A percentile compares a stretch with the other conserved stretches of the same genome.
Conservation (phyloP, 2,113 vertebrate genomes). For the Thunnus thynnus region DNA sequence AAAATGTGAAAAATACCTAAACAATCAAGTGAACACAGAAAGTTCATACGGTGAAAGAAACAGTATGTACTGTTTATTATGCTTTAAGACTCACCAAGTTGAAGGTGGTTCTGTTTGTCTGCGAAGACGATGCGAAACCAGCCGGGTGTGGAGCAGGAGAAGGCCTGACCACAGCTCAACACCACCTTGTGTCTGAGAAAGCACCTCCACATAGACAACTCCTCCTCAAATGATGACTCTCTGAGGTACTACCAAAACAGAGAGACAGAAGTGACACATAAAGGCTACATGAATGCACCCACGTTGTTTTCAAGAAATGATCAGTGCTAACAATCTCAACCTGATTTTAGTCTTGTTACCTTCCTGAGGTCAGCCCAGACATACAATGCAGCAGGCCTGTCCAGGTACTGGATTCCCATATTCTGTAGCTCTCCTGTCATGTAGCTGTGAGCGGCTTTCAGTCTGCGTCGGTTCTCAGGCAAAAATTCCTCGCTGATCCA, state of each 20-base stretch:
- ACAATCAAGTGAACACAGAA: too few relatives aligned
- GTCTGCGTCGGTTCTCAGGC: constrained; percentile 88
- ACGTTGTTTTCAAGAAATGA: not conserved
- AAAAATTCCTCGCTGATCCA: constrained; percentile 93
- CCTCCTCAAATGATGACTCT: constrained; percentile 90
- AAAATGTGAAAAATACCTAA: not conserved
- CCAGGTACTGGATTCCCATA: constrained; percentile 90
- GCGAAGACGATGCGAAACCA: constrained; percentile 97
- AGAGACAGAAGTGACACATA: constrained; percentile 12
- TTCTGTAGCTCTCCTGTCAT: constrained; percentile 88
- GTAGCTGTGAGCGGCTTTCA: constrained; percentile 90
- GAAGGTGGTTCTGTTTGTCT: constrained; percentile 85
- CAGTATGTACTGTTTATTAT: too few relatives aligned
- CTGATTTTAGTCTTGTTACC: constrained; percentile 77
- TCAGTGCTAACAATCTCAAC: not conserved
- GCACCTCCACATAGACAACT: constrained; percentile 88
- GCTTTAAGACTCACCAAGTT: constrained; percentile 87
- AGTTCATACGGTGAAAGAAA: not conserved
- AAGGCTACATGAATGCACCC: not conserved
- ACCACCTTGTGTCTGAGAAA: constrained; percentile 93
- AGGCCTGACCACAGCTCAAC: constrained; percentile 90
- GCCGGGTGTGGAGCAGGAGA: constrained; percentile 90
- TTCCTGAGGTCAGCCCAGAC: constrained; percentile 95
- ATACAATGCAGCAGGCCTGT: constrained; percentile 89
- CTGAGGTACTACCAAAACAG: constrained; percentile 87